Evolutionary conservation across 2,888 invertebrate species (phyloP), one percentile per base, ranked within the genome.

Genomic region (Eupithecia exiguata): DNA sequence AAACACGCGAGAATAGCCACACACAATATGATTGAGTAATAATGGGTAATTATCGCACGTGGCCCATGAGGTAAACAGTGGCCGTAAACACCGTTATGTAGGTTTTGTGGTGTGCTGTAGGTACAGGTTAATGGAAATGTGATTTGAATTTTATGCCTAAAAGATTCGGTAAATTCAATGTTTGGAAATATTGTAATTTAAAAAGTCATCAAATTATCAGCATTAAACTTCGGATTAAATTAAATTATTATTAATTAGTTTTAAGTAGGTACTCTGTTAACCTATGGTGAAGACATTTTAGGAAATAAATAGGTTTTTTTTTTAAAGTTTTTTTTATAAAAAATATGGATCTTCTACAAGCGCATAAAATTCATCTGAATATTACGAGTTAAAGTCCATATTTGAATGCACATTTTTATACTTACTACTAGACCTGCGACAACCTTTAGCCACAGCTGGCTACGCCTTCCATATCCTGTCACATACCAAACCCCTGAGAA

Each of bases 21-120:
- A 86, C 81, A 86, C 88, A 87, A 88, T 91, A 90, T 89, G 88
- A 92, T 91, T 91, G 91, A 91, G 91, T 89, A 91, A 92, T 86
- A 86, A 86, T 80, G 72, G 82, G 80, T 89, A 88, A 90, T 90
- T 89, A 89, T 83, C 84, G 84, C 90, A 90, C 90, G 89, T 90
- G 89, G 89, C 88, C 83, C 79, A 70, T 18, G 70, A 72, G 77
- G 86, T 88, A 89, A 87, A 89, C 90, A 88, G 69, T 72, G 71
- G 70, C 71, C 70, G 82, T 85, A 85, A 85, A 86, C 86, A 85
- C 78, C 72, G 78, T 79, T 81, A 72, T 78, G 65, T 78, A 69
- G n/a, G n/a, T n/a, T n/a, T 71, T 46, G 69, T 66, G 68, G 5
- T 40, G 68, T 68, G 71, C 75, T 68, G 79, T 75, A 69, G 46